Percentiles rank a stretch among this genome's conserved stretches.
These are phyloP conservation scores for Lasius fuliginosus DNA, from an alignment of 2,888 invertebrate genomes.

Conservation along the genomic window DNA sequence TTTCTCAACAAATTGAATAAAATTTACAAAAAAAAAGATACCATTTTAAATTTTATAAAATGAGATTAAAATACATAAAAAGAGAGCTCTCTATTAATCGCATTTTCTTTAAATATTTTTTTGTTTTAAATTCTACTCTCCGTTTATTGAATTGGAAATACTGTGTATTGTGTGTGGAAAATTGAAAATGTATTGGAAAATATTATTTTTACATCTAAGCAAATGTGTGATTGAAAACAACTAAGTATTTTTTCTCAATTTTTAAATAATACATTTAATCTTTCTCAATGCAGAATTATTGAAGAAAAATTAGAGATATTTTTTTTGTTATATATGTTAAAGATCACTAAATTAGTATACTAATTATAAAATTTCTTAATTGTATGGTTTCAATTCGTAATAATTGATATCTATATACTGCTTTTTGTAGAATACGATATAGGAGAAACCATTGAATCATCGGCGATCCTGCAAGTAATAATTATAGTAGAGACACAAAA, in stretches of 20 bases:
- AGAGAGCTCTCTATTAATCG: background rate
- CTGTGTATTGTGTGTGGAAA: background rate
- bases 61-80: background rate
- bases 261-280: background rate
- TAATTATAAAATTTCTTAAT: slow-evolving; percentile 2
- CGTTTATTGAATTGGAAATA: background rate
- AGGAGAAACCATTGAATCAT: slow-evolving; percentile 7
- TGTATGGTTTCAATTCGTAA: background rate
- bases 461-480: slow-evolving; percentile 72
- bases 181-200: background rate
- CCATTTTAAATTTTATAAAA: background rate
- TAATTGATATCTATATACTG: slow-evolving; percentile 13
- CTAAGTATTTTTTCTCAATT: background rate
- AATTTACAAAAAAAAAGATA: background rate
- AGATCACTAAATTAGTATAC: background rate
- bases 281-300: background rate
- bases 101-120: background rate
- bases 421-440: slow-evolving; percentile 13
- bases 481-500: slow-evolving; percentile 71
- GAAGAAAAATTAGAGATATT: background rate
- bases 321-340: background rate
- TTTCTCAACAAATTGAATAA: slow-evolving; percentile 13
- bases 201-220: background rate
- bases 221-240: background rate
- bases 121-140: background rate